phyloP scores from a whole-genome alignment of 2,113 vertebrate genomes.

The Crotophaga sulcirostris region DNA sequence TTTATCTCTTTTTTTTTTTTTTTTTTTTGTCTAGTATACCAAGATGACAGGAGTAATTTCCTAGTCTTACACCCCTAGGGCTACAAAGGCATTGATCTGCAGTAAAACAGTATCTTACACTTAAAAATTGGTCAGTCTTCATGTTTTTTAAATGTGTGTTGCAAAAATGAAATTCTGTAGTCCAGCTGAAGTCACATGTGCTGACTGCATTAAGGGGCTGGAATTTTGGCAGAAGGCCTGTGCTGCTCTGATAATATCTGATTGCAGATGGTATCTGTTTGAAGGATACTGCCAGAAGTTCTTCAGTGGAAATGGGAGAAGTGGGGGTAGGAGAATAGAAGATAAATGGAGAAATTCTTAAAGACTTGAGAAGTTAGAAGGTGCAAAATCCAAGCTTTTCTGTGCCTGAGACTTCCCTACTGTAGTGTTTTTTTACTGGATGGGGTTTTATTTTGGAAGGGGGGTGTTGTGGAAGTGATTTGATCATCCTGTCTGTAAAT shows the following conservation, averaged over 20 bases:
- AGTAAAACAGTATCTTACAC: not conserved
- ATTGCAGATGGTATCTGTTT: slow-evolving; percentile 79
- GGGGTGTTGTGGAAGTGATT: not conserved
- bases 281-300: slow-evolving; percentile 66
- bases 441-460: too few relatives aligned
- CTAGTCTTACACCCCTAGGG: not conserved
- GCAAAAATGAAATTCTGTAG: slow-evolving; percentile 20
- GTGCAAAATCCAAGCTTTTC: too few relatives aligned
- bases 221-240: slow-evolving; percentile 74
- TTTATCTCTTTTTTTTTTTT: not conserved
- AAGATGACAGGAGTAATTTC: not conserved
- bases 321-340: not conserved
- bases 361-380: not conserved
- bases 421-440: too few relatives aligned
- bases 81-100: not conserved
- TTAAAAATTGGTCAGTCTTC: not conserved
- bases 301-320: not conserved
- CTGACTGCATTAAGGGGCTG: slow-evolving; percentile 74
- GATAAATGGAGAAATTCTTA: not conserved
- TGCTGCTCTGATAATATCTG: slow-evolving; percentile 51
- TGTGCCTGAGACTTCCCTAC: too few relatives aligned
- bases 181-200: slow-evolving; percentile 70
- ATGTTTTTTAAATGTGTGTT: not conserved
- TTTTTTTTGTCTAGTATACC: not conserved
- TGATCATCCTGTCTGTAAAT: not conserved